Base-by-base conservation (phyloP, 92 coral and sea anemone genomes). In the Actinernus sp. region DNA sequence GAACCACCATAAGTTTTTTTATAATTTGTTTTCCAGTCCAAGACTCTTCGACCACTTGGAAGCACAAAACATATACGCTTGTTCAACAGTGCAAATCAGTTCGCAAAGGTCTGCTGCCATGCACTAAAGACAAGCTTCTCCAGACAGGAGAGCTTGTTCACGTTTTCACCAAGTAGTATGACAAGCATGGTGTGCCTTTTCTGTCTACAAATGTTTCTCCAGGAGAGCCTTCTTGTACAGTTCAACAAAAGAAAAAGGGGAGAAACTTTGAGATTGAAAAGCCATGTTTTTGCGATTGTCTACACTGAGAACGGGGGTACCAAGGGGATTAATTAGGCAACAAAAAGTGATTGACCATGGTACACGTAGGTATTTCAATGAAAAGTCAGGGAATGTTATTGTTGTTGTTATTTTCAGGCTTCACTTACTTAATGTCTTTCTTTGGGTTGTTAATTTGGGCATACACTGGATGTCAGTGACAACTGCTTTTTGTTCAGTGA, bases 291-390 rank as follows among this genome's bases (percentile, higher is more conserved):
- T 47, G 64, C 1, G 66, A 73, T n/a, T 26, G 48, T 24, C 9
- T 74, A 82, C 76, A 71, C 67, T 0, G 17, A 54, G 0, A 14
- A 37, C 81, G 72, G 54, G 87, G 83, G 82, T n/a, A n/a, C n/a
- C n/a, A n/a, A n/a, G n/a, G n/a, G n/a, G n/a, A n/a, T n/a, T n/a
- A n/a, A n/a, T n/a, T n/a, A n/a, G n/a, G n/a, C n/a, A n/a, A n/a
- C n/a, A n/a, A n/a, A n/a, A n/a, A n/a, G n/a, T n/a, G n/a, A n/a
- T n/a, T n/a, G n/a, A n/a, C n/a, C n/a, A n/a, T n/a, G n/a, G n/a
- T n/a, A n/a, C n/a, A n/a, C n/a, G n/a, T n/a, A n/a, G n/a, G n/a
- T n/a, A n/a, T n/a, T n/a, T n/a, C n/a, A n/a, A n/a, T n/a, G n/a
- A n/a, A n/a, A n/a, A n/a, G n/a, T n/a, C n/a, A n/a, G n/a, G n/a